Evolutionary conservation across 2,797 vertebrate genomes (phyloP).

Genomic region (Pseudopleuronectes americanus): DNA sequence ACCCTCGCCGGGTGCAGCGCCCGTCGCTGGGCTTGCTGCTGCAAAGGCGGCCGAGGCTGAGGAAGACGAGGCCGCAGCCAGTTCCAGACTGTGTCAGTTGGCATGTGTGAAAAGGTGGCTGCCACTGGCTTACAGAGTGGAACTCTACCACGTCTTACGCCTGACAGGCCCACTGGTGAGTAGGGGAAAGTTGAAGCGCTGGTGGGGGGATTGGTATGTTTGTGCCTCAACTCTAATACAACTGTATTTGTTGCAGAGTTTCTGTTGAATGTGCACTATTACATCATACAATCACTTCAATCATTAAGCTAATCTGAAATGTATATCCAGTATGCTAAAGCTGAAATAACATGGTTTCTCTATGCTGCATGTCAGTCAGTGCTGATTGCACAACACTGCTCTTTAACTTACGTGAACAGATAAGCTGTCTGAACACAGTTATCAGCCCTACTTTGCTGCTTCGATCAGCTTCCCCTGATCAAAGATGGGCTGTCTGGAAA

Average conservation of each 20-base stretch:
- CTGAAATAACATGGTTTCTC: no score
- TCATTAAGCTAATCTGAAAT: no score
- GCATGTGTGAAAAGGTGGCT: slow-evolving; percentile 73
- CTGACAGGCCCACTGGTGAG: slow-evolving; percentile 85
- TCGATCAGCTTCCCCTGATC: slow-evolving; percentile 7
- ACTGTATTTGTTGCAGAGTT: not conserved
- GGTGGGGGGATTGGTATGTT: not conserved
- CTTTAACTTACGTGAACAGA: not conserved
- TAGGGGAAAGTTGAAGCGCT: slow-evolving; percentile 55
- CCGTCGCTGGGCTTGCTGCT: slow-evolving; percentile 60
- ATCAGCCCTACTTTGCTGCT: not conserved
- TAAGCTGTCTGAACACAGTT: not conserved
- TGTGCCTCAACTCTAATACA: not conserved
- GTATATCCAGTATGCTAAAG: no score
- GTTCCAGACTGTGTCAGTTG: slow-evolving; percentile 74
- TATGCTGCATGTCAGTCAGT: not conserved
- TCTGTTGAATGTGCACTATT: slow-evolving; percentile 6
- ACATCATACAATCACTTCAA: not conserved
- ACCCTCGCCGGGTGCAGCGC: slow-evolving; percentile 52
- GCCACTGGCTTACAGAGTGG: slow-evolving; percentile 81
- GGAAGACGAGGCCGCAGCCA: slow-evolving; percentile 50
- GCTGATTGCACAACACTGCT: not conserved
- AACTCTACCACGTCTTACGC: slow-evolving; percentile 78
- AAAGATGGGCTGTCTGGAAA: not conserved
- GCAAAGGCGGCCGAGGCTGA: slow-evolving; percentile 34